Percentiles rank a stretch among this genome's conserved stretches.
Conservation (phyloP, 2,113 vertebrate species). For the Labrus mixtus region DNA sequence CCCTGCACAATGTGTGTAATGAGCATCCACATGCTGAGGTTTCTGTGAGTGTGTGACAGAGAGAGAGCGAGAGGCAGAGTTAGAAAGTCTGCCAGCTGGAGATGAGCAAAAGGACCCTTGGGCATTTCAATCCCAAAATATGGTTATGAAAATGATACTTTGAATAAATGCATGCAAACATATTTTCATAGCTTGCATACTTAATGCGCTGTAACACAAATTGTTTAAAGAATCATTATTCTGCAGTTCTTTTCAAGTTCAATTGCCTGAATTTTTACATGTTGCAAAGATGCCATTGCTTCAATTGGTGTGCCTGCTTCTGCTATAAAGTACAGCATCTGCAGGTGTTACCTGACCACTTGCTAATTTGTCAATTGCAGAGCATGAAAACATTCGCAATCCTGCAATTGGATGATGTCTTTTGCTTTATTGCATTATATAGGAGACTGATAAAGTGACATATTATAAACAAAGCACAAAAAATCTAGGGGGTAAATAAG, state of each 20-base stretch:
- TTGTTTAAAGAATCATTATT: not conserved
- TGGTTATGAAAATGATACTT: not conserved
- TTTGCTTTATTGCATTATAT: slow-evolving; percentile 1
- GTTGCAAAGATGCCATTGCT: not conserved
- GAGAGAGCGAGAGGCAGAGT: not conserved
- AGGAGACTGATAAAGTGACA: not conserved
- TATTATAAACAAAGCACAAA: not conserved
- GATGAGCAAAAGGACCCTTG: not conserved
- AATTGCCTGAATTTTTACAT: not conserved
- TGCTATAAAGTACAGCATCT: not conserved
- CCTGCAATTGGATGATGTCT: slow-evolving; percentile 44
- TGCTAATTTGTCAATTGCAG: slow-evolving; percentile 27
- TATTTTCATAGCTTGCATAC: not conserved
- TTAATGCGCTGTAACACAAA: not conserved
- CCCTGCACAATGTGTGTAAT: not conserved
- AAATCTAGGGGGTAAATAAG: not conserved
- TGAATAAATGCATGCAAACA: not conserved
- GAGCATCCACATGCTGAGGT: slow-evolving; percentile 1
- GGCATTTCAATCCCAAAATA: slow-evolving; percentile 1
- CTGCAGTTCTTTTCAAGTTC: not conserved
- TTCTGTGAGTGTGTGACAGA: not conserved
- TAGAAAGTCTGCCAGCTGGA: not conserved
- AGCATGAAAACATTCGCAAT: slow-evolving; percentile 8
- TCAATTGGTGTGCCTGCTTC: not conserved
- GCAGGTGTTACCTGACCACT: slow-evolving; percentile 32